These are phyloP conservation scores for Morpho deidamia DNA, from an alignment of 2,888 invertebrate genomes.

Conservation along the genomic window DNA sequence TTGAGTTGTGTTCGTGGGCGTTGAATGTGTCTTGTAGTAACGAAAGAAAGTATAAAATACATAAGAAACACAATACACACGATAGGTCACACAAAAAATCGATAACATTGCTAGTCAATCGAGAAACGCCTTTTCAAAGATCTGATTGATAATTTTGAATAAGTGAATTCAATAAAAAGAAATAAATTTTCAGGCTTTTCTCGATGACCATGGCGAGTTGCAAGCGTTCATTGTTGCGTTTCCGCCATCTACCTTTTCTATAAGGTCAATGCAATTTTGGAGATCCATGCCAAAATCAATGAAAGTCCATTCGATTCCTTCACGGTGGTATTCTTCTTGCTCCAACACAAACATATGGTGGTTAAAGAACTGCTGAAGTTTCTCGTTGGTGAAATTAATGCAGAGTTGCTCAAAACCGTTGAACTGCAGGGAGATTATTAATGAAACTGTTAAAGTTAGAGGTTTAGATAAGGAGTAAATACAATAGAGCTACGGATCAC, in stretches of 20 bases:
- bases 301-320: slow-evolving; percentile 98
- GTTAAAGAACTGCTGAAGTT: slow-evolving; percentile 99
- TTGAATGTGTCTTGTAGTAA: slow-evolving; percentile 33
- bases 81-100: slow-evolving; percentile 51
- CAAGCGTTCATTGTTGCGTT: slow-evolving; percentile 63
- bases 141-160: slow-evolving; percentile 12
- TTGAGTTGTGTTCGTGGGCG: slow-evolving; percentile 31
- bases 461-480: slow-evolving; percentile 30
- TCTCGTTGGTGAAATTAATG: slow-evolving; percentile 99
- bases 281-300: slow-evolving; percentile 99
- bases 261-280: slow-evolving; percentile 98
- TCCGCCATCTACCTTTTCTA: slow-evolving; percentile 91
- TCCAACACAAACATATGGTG: slow-evolving; percentile 99
- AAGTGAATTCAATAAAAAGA: slow-evolving; percentile 13
- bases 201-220: slow-evolving; percentile 65
- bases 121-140: slow-evolving; percentile 41
- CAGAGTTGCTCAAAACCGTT: slow-evolving; percentile 99
- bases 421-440: slow-evolving; percentile 84
- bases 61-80: slow-evolving; percentile 40
- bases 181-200: slow-evolving; percentile 36
- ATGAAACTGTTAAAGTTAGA: slow-evolving; percentile 55
- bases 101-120: slow-evolving; percentile 58
- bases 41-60: slow-evolving; percentile 35
- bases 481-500: slow-evolving; percentile 56
- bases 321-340: slow-evolving; percentile 98